phyloP scores from a whole-genome alignment of 1,140 invertebrate genomes.

The Helicoverpa armigera region DNA sequence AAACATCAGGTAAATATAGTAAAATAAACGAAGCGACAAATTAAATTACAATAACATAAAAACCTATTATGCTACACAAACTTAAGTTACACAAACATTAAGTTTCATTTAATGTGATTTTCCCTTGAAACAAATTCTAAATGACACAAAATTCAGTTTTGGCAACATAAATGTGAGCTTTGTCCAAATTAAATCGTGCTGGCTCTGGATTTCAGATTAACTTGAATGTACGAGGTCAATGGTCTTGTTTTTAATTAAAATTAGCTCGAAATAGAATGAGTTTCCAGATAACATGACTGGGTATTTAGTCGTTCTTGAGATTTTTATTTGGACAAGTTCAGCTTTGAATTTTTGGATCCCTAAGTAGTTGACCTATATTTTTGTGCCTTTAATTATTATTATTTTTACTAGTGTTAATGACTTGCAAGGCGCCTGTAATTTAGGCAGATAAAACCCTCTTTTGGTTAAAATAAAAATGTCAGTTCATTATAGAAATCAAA shows the following conservation, averaged over 20 bases:
- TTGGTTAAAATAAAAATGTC: no score
- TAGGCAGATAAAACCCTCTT: no score
- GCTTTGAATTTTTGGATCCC: not conserved
- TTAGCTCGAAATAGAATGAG: not conserved
- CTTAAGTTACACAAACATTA: no score
- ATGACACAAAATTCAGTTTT: conserved; percentile 7
- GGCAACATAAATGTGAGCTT: conserved; percentile 18
- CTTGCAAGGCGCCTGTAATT: no score
- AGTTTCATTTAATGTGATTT: conserved; percentile 5
- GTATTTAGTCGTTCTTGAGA: not conserved
- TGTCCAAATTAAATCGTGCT: conserved; percentile 3
- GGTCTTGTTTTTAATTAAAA: conserved; percentile 30
- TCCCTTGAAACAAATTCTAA: conserved; percentile 10
- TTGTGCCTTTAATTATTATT: no score
- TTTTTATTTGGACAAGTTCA: not conserved
- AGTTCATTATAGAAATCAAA: no score
- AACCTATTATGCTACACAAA: not conserved
- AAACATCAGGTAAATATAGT: no score
- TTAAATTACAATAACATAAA: not conserved
- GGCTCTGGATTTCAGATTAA: conserved; percentile 4
- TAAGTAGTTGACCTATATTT: no score
- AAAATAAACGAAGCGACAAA: not conserved
- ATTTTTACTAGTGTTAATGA: no score
- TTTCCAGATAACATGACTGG: not conserved
- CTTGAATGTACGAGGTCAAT: conserved; percentile 14